Conservation (phyloP, 2,888 invertebrate genomes). For the Lasioglossum leucozonium region DNA sequence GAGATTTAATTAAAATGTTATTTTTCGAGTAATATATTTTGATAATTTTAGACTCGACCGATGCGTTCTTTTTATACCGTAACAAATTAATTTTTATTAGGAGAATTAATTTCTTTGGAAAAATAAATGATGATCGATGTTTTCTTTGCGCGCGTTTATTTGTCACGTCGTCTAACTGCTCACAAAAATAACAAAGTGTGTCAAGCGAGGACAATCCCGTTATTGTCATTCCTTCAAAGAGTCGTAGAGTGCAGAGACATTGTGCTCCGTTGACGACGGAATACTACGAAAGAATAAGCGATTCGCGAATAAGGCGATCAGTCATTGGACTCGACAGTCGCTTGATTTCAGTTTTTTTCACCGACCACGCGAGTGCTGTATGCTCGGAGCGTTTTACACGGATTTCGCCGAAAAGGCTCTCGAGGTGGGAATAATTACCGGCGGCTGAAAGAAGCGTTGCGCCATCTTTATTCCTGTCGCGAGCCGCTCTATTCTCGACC, state of each 20-base stretch:
- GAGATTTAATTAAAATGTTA: no score
- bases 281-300: background rate
- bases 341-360: constrained; percentile 33
- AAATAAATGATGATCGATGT: background rate
- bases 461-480: constrained; percentile 72
- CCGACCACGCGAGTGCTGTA: background rate
- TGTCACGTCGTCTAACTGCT: background rate
- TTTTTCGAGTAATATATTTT: no score
- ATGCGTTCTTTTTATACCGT: no score
- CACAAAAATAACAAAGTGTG: background rate
- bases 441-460: constrained; percentile 33
- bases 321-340: constrained; percentile 47
- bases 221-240: background rate
- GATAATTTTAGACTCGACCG: no score
- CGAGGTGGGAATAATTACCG: constrained; percentile 69
- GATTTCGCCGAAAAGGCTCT: constrained; percentile 53
- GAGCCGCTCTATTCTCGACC: constrained; percentile 70
- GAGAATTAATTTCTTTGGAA: no score
- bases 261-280: background rate
- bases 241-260: background rate
- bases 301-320: constrained; percentile 31
- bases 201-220: background rate
- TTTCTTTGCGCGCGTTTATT: background rate
- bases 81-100: no score
- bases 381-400: constrained; percentile 18